Conservation (phyloP, 2,888 invertebrate species). For the Patella pellucida region DNA sequence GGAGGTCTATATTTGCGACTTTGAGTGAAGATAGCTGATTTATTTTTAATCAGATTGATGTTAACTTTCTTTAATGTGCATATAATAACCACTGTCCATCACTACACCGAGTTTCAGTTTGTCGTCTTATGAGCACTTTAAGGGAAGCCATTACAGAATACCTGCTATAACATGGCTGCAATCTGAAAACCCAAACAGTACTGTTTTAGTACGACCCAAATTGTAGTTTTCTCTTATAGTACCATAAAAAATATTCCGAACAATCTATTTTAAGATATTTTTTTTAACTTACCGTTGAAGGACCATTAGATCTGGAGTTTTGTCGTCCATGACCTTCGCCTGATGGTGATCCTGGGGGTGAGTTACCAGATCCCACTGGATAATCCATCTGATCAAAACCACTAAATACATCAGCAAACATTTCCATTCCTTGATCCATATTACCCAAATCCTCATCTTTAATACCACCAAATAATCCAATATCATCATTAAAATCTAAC, state of each 20-base stretch:
- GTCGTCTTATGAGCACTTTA: too few relatives aligned
- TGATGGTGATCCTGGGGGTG: conserved; percentile 56
- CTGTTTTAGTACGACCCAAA: too few relatives aligned
- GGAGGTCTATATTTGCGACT: too few relatives aligned
- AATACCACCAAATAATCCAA: conserved; percentile 37
- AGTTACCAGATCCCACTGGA: conserved; percentile 33
- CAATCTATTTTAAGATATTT: not conserved
- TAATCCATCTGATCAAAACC: conserved; percentile 40
- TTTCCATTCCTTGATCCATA: conserved; percentile 45
- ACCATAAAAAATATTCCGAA: too few relatives aligned
- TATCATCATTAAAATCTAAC: conserved; percentile 42
- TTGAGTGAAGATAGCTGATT: too few relatives aligned
- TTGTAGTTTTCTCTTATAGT: not conserved
- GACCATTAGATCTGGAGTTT: conserved; percentile 53
- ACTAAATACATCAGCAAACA: conserved; percentile 48
- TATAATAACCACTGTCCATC: too few relatives aligned
- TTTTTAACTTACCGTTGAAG: conserved; percentile 41
- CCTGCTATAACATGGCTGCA: too few relatives aligned
- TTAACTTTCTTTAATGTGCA: too few relatives aligned
- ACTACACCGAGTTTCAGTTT: too few relatives aligned
- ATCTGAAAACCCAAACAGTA: too few relatives aligned
- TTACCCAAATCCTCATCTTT: conserved; percentile 41
- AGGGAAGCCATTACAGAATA: too few relatives aligned
- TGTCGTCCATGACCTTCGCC: conserved; percentile 43
- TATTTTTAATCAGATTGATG: too few relatives aligned